Percentiles rank a stretch among this genome's conserved stretches.
Evolutionary conservation across 2,797 vertebrate genomes (phyloP).

Genomic region (Pangasius macronema): DNA sequence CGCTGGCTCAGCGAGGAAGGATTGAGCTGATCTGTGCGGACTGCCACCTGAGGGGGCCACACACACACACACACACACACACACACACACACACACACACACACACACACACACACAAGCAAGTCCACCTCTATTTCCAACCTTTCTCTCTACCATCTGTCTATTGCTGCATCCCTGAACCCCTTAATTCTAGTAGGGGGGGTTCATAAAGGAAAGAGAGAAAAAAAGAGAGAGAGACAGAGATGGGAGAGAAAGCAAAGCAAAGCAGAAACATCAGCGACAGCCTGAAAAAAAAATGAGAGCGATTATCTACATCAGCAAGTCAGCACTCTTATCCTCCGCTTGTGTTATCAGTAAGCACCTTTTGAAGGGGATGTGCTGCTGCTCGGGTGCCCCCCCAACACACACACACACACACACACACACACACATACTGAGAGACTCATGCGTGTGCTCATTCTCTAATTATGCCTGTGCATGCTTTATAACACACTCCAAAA

Average conservation of each 20-base stretch:
- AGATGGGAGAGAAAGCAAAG: constrained; percentile 24
- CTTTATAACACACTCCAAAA: constrained; percentile 38
- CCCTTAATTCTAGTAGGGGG: constrained; percentile 8
- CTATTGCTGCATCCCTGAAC: constrained; percentile 29
- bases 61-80: constrained; percentile 25
- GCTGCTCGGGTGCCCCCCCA: constrained; percentile 14
- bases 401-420: constrained; percentile 23
- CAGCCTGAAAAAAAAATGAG: constrained; percentile 44
- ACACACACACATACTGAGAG: background rate
- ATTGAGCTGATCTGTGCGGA: constrained; percentile 41
- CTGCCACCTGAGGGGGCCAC: constrained; percentile 31
- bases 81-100: constrained; percentile 10
- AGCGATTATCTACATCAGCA: constrained; percentile 52
- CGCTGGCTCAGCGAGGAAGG: constrained; percentile 41
- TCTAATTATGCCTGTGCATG: constrained; percentile 26
- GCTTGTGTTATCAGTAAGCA: constrained; percentile 52
- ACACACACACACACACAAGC: background rate
- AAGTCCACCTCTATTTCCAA: constrained; percentile 16
- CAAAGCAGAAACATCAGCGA: constrained; percentile 45
- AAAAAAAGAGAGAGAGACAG: constrained; percentile 4
- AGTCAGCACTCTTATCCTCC: constrained; percentile 54
- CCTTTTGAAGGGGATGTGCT: constrained; percentile 46
- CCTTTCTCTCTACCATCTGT: constrained; percentile 35
- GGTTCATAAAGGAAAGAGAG: background rate
- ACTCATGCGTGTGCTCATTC: background rate